Base-by-base conservation (phyloP, 2,113 vertebrate species). In the Actenoides hombroni region DNA sequence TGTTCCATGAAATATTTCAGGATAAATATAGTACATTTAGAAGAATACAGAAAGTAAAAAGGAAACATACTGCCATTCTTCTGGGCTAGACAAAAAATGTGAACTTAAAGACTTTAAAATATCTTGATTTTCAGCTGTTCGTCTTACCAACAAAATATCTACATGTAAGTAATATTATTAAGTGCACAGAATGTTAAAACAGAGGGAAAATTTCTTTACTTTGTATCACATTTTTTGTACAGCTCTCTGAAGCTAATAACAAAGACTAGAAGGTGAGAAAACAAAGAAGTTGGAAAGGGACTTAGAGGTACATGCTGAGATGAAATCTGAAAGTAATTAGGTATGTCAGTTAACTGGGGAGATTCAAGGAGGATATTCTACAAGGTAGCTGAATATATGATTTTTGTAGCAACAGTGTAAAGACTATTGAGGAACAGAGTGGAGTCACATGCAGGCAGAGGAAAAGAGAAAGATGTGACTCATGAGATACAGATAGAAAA, bases 121-220 rank as follows among this genome's bases (percentile, higher is more conserved):
- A 76, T n/a, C 57, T 79, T 89, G 37, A 6, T 96, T 97, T 92
- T 91, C 67, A 90, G 79, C 42, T 94, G 63, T 78, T 85, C 51
- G 31, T 46, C 60, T 64, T 78, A 83, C 18, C 39, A 80, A 78
- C 37, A 83, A 88, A 88, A 59, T 1, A 61, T 18, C 48, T 51
- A 13, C 35, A 15, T 12, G 5, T 53, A 64, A 18, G 29, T 67
- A 85, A 69, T 74, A 80, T 13, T 49, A 2, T 8, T 10, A 88
- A 70, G 6, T 2, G 7, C 29, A 78, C 0, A 1, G 35, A 92
- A 90, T 11, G 56, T 44, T 56, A 33, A n/a, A 92, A 54, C 11
- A 87, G 28, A 39, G 6, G 21, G 59, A 80, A 63, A 74, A 83
- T 35, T 46, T 56, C 61, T 69, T 83, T 69, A 57, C 33, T 90